Conservation (phyloP, 2,113 vertebrate genomes). For the Carassius gibelio region DNA sequence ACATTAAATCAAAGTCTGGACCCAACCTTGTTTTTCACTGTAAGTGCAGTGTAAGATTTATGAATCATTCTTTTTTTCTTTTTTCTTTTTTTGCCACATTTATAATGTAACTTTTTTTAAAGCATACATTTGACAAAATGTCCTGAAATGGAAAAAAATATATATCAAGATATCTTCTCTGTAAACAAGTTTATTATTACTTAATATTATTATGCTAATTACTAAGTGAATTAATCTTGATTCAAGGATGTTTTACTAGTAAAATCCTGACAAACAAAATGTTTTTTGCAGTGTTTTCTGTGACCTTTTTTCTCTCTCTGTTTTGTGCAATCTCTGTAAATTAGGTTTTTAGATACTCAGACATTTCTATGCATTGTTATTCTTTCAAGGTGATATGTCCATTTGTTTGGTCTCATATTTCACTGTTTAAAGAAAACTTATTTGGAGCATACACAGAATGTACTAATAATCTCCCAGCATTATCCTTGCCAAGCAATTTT, state of each 20-base stretch:
- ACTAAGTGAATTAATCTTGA: background rate
- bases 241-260: background rate
- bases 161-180: background rate
- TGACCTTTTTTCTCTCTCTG: background rate
- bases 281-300: background rate
- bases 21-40: no score
- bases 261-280: background rate
- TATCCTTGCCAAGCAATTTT: slow-evolving; percentile 42
- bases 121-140: background rate
- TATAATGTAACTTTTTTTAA: background rate
- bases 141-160: background rate
- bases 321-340: background rate
- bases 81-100: background rate
- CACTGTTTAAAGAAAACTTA: slow-evolving; percentile 27
- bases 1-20: no score
- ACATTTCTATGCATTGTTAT: slow-evolving; percentile 7
- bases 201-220: background rate
- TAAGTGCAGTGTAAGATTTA: no score
- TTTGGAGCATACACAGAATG: slow-evolving; percentile 19
- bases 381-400: slow-evolving; percentile 12
- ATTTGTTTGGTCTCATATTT: slow-evolving; percentile 21
- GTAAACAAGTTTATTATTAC: background rate
- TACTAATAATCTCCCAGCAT: slow-evolving; percentile 34
- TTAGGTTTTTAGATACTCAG: background rate
- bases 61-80: no score